Percentiles rank a stretch among this genome's conserved stretches.
These are phyloP conservation scores for Cnemophilus loriae DNA, from an alignment of 2,113 vertebrate species.

Conservation along the genomic window DNA sequence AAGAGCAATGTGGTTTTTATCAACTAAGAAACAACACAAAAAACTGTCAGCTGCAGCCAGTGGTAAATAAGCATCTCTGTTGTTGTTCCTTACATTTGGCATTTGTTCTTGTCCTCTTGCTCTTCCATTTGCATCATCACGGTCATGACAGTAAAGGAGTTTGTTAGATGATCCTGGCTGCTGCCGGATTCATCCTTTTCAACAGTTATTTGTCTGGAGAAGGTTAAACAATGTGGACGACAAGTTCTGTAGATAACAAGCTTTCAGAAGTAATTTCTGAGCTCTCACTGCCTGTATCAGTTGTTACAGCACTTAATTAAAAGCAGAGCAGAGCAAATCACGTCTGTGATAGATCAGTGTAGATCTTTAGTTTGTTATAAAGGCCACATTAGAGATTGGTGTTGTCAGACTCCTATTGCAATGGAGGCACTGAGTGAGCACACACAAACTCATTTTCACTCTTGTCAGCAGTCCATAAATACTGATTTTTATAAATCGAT, in stretches of 20 bases:
- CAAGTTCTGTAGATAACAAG: background rate
- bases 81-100: background rate
- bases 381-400: background rate
- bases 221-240: background rate
- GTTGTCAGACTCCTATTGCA: background rate
- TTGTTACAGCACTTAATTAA: background rate
- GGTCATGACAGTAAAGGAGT: background rate
- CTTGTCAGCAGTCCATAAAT: background rate
- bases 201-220: background rate
- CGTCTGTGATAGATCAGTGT: background rate
- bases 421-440: background rate
- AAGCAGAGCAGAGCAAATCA: background rate
- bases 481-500: background rate
- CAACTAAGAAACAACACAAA: background rate
- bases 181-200: background rate
- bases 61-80: background rate
- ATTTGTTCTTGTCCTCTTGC: background rate
- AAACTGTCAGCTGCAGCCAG: background rate
- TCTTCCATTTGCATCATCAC: background rate
- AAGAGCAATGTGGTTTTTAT: background rate
- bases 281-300: background rate
- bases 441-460: background rate
- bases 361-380: background rate
- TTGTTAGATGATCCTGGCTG: background rate
- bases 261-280: background rate